Base-by-base conservation (phyloP, 2,113 vertebrate species). In the Marmota flaviventris region DNA sequence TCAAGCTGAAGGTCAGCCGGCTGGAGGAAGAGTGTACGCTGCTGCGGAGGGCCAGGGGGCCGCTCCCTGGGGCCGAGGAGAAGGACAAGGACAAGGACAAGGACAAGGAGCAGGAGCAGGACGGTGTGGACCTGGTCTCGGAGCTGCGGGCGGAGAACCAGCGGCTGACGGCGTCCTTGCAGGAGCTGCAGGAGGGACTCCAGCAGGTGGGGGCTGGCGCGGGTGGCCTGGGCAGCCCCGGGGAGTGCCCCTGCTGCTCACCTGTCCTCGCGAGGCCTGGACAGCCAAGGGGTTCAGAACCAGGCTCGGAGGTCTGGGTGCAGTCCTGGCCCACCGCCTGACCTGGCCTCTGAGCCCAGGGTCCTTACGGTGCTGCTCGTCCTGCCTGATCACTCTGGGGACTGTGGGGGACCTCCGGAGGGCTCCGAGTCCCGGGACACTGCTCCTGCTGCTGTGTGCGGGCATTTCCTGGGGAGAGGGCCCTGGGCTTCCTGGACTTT, bases 1-100 rank as follows among this genome's bases (percentile, higher is more conserved):
- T 99, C 17, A 99, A 99, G 92, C 99, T 98, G 97, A 99, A 99
- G 96, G 97, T 99, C 93, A 98, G 96, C 58, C 95, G 95, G 67
- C 98, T 99, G 32, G 98, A 98, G 79, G 98, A 98, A 76, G 98
- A 98, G 37, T 97, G 97, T 1, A 56, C 82, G 0, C 92, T 98
- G 83, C 96, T 98, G 72, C 65, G 56, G 32, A 98, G 97, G 91
- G 77, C 97, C 85, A 65, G 90, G 81, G 96, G 70, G 51, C n/a
- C 4, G 0, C 85, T 0, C 1, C 91, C 12, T 0, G 78, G 0
- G 96, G 2, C 92, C 29, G 92, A 98, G 95, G 98, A 97, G 85
- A 22, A 67, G 17, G 97, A 72, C 0, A 97, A 97, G 17, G 97
- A 72, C 0, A 97, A 97, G 86, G 97, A 98, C 82, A 20, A 98